Base-by-base conservation (phyloP, 2,113 vertebrate genomes). In the Clinocottus analis region DNA sequence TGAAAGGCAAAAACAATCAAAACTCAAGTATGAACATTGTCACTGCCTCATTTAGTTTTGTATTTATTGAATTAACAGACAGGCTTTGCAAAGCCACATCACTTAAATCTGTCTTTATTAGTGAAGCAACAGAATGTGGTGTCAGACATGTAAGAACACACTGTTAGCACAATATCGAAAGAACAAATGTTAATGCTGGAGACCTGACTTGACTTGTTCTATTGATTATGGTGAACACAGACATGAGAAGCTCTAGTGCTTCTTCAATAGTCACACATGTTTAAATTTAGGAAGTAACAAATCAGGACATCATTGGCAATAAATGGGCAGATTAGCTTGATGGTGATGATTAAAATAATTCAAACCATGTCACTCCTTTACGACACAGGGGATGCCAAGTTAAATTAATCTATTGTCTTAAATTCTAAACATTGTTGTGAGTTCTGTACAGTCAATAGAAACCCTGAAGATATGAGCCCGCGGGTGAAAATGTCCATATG, bases 271-370 rank as follows among this genome's bases (percentile, higher is more conserved):
- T 31, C 41, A 39, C 16, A 73, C 66, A 72, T 35, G 64, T 21
- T 61, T 4, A 61, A 3, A 60, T 49, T 49, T 16, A 59, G 23
- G 13, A 73, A 35, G 23, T 17, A 11, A 77, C 75, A 70, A 37
- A 53, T 27, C 43, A 79, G 10, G 29, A 77, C n/a, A 7, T 62
- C 33, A 58, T 68, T 19, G 2, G 16, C 71, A 75, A 60, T 66
- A 59, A 71, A 75, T 72, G 66, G 66, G n/a, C 33, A 62, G 63
- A 84, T 77, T 67, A 85, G 59, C 37, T 49, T 27, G 29, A n/a
- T 43, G 33, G 27, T 64, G 79, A 76, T 80, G 56, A 66, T 62
- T 33, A 60, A 53, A 73, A 53, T n/a, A 39, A 31, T 66, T 47
- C 7, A 73, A 79, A 79, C 31, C 25, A 17, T 70, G 64, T 61